Conservation (phyloP, 2,113 vertebrate species). For the Bujurquina vittata region DNA sequence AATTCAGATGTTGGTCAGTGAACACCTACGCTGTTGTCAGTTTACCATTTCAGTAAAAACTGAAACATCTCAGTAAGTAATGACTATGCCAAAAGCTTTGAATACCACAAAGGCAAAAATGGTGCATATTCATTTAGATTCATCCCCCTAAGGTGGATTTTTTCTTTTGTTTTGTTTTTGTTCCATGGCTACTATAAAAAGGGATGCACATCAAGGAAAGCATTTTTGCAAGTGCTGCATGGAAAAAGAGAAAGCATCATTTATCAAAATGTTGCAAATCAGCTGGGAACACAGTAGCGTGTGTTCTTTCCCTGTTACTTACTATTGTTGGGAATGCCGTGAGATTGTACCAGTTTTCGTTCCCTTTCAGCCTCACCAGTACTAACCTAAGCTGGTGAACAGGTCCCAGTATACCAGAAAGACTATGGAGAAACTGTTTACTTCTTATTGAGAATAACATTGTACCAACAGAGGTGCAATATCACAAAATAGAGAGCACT, state of each 20-base stretch:
- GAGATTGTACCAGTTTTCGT: not conserved
- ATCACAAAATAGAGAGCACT: not conserved
- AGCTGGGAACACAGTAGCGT: not conserved
- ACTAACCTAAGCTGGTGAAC: not conserved
- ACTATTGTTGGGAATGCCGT: not conserved
- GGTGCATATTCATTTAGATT: not conserved
- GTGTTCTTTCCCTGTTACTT: not conserved
- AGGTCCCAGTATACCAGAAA: not conserved
- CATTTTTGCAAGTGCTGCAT: not conserved
- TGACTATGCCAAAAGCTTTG: too few species aligned
- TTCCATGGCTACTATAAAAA: not conserved
- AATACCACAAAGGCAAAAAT: too few species aligned
- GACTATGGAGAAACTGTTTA: not conserved
- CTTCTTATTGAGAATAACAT: too few species aligned
- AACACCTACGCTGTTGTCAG: not conserved
- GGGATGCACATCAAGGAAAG: not conserved
- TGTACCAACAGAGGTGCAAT: not conserved
- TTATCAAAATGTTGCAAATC: fast-evolving
- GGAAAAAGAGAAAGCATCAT: too few species aligned
- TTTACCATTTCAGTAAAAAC: not conserved
- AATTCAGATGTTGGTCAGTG: too few species aligned
- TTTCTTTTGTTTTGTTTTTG: not conserved
- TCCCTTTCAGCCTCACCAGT: not conserved
- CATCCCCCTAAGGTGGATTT: not conserved
- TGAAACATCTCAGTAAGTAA: not conserved